These are phyloP conservation scores for Carlito syrichta DNA, from an alignment of 2,113 vertebrate genomes.

Conservation along the genomic window DNA sequence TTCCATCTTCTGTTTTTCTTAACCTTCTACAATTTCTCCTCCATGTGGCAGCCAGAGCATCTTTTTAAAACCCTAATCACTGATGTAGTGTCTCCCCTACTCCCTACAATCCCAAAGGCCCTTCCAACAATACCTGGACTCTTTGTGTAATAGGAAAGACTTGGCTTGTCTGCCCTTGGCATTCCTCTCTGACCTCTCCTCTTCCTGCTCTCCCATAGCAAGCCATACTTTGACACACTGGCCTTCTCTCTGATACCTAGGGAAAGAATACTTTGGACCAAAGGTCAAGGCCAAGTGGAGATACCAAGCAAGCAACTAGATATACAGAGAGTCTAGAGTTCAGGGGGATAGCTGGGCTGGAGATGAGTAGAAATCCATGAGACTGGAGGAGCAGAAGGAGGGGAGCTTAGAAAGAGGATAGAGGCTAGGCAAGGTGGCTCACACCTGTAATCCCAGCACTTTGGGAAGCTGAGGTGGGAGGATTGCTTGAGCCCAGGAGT, in stretches of 20 bases:
- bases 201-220: not conserved
- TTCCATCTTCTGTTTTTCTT: not conserved
- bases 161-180: not conserved
- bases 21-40: not conserved
- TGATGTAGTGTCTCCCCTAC: not conserved
- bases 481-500: no score
- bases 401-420: not conserved
- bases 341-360: not conserved
- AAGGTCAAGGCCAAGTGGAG: conserved; percentile 4
- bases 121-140: not conserved
- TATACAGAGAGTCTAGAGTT: not conserved
- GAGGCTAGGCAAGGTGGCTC: no score
- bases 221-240: not conserved
- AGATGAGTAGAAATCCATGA: not conserved
- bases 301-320: not conserved
- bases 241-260: not conserved
- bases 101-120: not conserved
- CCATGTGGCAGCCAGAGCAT: not conserved
- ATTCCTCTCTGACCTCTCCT: not conserved
- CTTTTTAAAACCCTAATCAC: not conserved
- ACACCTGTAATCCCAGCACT: no score
- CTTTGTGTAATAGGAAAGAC: no score
- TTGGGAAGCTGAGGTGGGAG: no score
- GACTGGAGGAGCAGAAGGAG: not conserved
- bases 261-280: not conserved